Percentiles rank a stretch among this genome's conserved stretches.
Conservation (phyloP, 1,140 invertebrate species). For the Drosophila mauritiana region DNA sequence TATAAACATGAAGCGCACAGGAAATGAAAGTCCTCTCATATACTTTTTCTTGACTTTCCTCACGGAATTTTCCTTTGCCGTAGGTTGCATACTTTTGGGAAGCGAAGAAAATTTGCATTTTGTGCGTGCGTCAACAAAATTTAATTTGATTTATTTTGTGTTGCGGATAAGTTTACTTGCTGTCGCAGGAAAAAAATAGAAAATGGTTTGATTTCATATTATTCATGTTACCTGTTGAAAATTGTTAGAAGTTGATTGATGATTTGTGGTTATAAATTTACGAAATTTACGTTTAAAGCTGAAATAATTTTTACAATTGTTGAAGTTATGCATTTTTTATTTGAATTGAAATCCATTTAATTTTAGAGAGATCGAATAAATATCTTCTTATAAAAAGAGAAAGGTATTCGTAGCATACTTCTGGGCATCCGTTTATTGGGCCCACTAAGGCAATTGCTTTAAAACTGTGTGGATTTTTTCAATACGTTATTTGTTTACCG, state of each 20-base stretch:
- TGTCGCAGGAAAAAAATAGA: conserved; percentile 2
- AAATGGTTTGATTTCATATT: conserved; percentile 4
- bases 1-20: conserved; percentile 6
- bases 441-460: background rate
- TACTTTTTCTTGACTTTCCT: too few relatives aligned
- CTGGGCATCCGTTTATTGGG: too few relatives aligned
- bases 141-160: conserved; percentile 74
- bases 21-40: conserved; percentile 5
- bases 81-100: conserved; percentile 62
- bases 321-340: too few relatives aligned
- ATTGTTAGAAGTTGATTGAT: conserved; percentile 13
- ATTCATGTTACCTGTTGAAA: background rate
- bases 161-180: conserved; percentile 18
- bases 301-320: too few relatives aligned
- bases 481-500: too few relatives aligned
- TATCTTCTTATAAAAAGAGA: too few relatives aligned
- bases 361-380: too few relatives aligned
- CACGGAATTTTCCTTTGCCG: background rate
- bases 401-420: too few relatives aligned
- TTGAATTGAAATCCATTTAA: too few relatives aligned
- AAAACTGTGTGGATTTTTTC: background rate
- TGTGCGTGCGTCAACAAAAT: conserved; percentile 53
- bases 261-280: too few relatives aligned
- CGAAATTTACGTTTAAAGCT: too few relatives aligned
- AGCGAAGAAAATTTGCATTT: conserved; percentile 36